Base-by-base conservation (phyloP, 2,113 vertebrate genomes). In the Neoarius graeffei region DNA sequence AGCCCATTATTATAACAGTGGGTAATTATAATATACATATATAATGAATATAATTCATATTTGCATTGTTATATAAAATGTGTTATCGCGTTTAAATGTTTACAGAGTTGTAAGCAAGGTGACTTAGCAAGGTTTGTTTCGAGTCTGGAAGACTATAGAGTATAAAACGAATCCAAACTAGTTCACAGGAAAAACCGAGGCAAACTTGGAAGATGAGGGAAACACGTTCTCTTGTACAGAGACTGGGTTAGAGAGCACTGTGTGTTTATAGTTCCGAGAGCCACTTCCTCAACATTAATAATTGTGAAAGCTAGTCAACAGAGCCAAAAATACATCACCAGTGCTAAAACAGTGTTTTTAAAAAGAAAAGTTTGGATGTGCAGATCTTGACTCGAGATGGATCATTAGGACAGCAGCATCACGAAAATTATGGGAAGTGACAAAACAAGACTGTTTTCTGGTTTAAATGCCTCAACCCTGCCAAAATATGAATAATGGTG, bases 231-330 rank as follows among this genome's bases (percentile, higher is more conserved):
- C 69, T 64, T 74, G 25, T 27, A 64, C 30, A 50, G 35, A 62
- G 35, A 42, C 57, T 59, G 30, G 73, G 20, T 66, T 62, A 54
- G 20, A 5, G 7, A 62, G 81, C 57, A 30, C 59, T 83, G 82
- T 83, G 82, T 91, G 69, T 88, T 87, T 82, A 80, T 76, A 67
- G 59, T n/a, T 52, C 54, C 20, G 64, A 48, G 11, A 81, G 76
- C 73, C 85, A 86, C 17, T 74, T 69, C 86, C 74, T 86, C 64
- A 80, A 17, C 27, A 81, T 42, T 57, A 84, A 89, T 81, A 80
- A 73, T 27, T 66, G 42, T 64, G 15, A 81, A 85, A 67, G 13
- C 67, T 35, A 27, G 81, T 52, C 20, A 81, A 17, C n/a, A 56
- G 42, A 27, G 59, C 50, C 74, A 86, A 67, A 79, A 80, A 80